phyloP scores from a whole-genome alignment of 2,888 invertebrate genomes.

The Limnephilus marmoratus region DNA sequence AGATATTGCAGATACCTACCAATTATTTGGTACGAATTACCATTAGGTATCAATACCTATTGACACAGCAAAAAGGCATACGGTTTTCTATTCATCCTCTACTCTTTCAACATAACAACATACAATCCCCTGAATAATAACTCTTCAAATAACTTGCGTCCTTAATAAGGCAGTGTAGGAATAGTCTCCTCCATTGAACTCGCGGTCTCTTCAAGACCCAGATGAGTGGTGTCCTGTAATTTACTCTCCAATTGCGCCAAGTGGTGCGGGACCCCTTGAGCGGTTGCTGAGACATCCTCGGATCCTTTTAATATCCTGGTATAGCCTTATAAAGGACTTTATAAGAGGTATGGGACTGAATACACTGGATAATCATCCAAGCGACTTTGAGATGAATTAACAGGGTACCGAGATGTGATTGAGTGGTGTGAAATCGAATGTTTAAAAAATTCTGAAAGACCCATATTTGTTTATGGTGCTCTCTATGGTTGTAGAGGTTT shows the following conservation, averaged over 20 bases:
- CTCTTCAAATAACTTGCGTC: slow-evolving; percentile 12
- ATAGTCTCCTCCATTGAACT: neutral
- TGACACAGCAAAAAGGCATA: neutral
- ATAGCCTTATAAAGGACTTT: neutral
- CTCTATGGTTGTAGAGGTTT: neutral
- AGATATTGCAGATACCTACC: neutral
- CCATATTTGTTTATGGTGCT: neutral
- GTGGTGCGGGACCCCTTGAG: slow-evolving; percentile 46
- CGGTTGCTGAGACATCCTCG: neutral
- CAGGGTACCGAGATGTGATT: neutral
- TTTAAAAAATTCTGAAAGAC: neutral
- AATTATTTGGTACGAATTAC: neutral
- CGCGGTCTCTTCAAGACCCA: slow-evolving; percentile 12
- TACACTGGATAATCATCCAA: slow-evolving; percentile 8
- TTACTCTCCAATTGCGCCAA: slow-evolving; percentile 54
- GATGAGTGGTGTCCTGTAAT: slow-evolving; percentile 52
- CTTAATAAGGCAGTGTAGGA: neutral
- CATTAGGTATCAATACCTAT: neutral
- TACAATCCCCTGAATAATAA: slow-evolving; percentile 8
- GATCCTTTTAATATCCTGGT: neutral
- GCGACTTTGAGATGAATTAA: neutral
- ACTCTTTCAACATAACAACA: neutral
- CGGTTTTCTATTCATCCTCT: neutral
- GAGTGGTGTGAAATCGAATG: slow-evolving; percentile 15
- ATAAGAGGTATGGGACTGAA: neutral